phyloP scores from a whole-genome alignment of 2,113 vertebrate species.

The Corvus cornix region DNA sequence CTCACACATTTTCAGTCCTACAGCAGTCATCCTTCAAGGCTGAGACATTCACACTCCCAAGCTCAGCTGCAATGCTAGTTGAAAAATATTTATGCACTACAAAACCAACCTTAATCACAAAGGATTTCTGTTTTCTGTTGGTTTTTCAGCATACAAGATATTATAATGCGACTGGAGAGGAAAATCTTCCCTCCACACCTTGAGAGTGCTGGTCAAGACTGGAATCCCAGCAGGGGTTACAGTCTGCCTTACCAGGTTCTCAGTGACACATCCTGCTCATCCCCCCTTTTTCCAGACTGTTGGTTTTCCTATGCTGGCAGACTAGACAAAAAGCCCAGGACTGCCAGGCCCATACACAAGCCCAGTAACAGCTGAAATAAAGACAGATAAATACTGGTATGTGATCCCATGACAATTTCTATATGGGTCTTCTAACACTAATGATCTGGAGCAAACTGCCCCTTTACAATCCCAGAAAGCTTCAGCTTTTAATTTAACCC shows the following conservation, averaged over 20 bases:
- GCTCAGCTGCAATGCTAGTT: neutral
- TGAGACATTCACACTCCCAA: neutral
- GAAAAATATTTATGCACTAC: neutral
- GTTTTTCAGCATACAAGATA: neutral
- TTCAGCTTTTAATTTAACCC: neutral
- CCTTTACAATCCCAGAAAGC: neutral
- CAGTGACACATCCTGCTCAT: rapidly evolving
- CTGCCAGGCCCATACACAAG: neutral
- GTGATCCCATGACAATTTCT: neutral
- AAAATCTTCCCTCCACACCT: neutral
- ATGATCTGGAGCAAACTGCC: neutral
- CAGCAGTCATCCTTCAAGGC: neutral
- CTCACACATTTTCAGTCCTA: neutral
- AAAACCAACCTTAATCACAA: neutral
- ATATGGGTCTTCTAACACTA: neutral
- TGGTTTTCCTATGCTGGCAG: neutral
- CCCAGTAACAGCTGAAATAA: neutral
- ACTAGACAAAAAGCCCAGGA: neutral
- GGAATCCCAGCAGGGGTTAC: neutral
- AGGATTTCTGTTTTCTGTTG: neutral
- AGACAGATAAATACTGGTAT: neutral
- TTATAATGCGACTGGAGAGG: neutral
- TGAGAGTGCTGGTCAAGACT: neutral
- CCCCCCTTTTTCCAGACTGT: neutral
- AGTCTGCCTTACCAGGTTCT: neutral